Percentiles rank a stretch among this genome's conserved stretches.
These are phyloP conservation scores for Aromia moschata DNA, from an alignment of 2,888 invertebrate genomes.

Conservation along the genomic window DNA sequence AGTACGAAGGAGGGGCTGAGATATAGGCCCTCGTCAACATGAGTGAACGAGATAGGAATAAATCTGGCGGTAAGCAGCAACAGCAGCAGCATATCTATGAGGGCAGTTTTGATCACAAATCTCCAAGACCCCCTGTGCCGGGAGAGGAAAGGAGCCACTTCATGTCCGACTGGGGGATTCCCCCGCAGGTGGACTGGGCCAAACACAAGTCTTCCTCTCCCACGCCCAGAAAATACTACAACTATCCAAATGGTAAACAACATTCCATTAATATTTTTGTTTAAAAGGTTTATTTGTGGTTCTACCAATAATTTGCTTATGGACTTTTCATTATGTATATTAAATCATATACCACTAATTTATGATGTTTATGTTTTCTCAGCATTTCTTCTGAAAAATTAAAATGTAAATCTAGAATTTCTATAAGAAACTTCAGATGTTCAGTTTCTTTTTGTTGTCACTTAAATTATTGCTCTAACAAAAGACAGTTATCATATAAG, in stretches of 20 bases:
- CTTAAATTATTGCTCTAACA: no score
- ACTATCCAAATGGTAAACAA: conserved; percentile 47
- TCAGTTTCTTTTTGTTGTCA: no score
- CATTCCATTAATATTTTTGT: conserved; percentile 9
- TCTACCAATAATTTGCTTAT: no score
- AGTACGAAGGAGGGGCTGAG: conserved; percentile 43
- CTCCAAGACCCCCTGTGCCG: conserved; percentile 86
- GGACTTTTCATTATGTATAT: no score
- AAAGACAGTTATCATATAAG: no score
- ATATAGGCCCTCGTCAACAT: conserved; percentile 50
- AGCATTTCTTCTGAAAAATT: no score
- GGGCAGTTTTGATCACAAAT: conserved; percentile 67
- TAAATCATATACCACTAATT: no score
- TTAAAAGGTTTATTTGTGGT: no score
- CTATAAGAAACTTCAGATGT: no score
- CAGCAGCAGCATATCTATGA: conserved; percentile 53
- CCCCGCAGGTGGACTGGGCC: conserved; percentile 47
- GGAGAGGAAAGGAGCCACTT: conserved; percentile 71
- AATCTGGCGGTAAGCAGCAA: conserved; percentile 31
- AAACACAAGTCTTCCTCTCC: conserved; percentile 54
- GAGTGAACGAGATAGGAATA: conserved; percentile 50
- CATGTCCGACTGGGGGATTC: conserved; percentile 54
- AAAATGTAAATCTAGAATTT: no score
- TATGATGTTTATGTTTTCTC: no score
- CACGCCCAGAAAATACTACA: conserved; percentile 46